Evolutionary conservation across 2,888 invertebrate genomes (phyloP).

Genomic region (Geotrupes spiniger): DNA sequence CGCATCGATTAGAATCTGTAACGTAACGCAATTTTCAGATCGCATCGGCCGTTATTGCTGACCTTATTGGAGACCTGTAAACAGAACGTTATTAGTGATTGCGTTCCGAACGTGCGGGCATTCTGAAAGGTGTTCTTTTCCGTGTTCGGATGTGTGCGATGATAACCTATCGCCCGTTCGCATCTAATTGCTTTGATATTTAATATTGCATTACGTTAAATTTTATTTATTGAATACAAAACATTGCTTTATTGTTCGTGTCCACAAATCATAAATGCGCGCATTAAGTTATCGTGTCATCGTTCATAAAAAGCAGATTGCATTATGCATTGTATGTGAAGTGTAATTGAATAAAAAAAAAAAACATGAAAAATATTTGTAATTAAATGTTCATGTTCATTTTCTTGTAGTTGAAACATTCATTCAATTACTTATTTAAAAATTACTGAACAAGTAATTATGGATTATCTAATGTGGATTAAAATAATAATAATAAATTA

Average conservation of each 20-base stretch:
- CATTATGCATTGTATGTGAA: no score
- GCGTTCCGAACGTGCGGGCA: not conserved
- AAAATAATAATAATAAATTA: no score
- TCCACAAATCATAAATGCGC: slow-evolving; percentile 10
- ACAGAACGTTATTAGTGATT: slow-evolving; percentile 16
- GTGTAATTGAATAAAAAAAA: no score
- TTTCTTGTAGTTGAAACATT: no score
- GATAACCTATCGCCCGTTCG: slow-evolving; percentile 14
- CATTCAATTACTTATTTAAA: no score
- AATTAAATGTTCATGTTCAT: no score
- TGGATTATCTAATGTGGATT: no score
- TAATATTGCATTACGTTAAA: slow-evolving; percentile 18
- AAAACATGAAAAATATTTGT: no score
- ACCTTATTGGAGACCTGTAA: slow-evolving; percentile 16
- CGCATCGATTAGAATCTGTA: slow-evolving; percentile 10
- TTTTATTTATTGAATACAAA: slow-evolving; percentile 18
- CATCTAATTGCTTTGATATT: slow-evolving; percentile 17
- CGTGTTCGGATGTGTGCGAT: slow-evolving; percentile 3
- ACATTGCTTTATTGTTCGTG: slow-evolving; percentile 7
- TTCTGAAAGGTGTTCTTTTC: slow-evolving; percentile 4
- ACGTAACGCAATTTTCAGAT: slow-evolving; percentile 16
- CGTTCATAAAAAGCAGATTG: no score
- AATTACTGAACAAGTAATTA: no score
- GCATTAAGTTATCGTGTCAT: no score
- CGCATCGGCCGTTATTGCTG: slow-evolving; percentile 9